Evolutionary conservation across 2,888 invertebrate genomes (phyloP).

Genomic region (Coleophora deauratella): DNA sequence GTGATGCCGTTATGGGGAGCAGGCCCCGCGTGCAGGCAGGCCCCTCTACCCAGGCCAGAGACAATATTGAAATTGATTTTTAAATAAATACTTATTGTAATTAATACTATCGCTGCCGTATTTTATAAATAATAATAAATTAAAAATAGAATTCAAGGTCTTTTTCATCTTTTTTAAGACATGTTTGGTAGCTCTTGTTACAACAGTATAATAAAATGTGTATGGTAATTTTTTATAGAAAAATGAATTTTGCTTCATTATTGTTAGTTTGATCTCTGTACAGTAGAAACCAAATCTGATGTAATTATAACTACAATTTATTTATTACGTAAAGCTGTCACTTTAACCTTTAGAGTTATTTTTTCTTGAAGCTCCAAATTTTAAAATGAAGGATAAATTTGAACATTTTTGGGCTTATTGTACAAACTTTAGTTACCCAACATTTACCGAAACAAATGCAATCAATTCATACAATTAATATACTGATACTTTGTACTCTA

Average conservation of each 20-base stretch:
- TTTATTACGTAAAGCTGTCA: slow-evolving; percentile 36
- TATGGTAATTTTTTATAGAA: slow-evolving; percentile 66
- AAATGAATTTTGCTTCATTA: slow-evolving; percentile 37
- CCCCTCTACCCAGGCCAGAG: slow-evolving; percentile 55
- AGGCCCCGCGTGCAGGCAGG: slow-evolving; percentile 35
- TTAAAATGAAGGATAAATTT: slow-evolving; percentile 30
- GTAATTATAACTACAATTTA: slow-evolving; percentile 33
- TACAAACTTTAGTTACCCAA: slow-evolving; percentile 37
- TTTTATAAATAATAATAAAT: slow-evolving; percentile 65
- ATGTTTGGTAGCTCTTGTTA: slow-evolving; percentile 69
- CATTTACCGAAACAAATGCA: slow-evolving; percentile 41
- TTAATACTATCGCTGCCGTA: slow-evolving; percentile 70
- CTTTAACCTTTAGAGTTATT: no score
- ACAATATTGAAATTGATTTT: slow-evolving; percentile 72
- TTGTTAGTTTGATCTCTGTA: slow-evolving; percentile 60
- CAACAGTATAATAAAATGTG: slow-evolving; percentile 56
- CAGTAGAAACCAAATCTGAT: slow-evolving; percentile 58
- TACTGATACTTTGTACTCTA: slow-evolving; percentile 25
- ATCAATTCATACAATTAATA: slow-evolving; percentile 17
- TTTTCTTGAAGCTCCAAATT: slow-evolving; percentile 14
- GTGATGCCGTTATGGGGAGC: slow-evolving; percentile 45
- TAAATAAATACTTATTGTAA: slow-evolving; percentile 70
- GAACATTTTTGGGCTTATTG: slow-evolving; percentile 20
- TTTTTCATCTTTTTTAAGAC: slow-evolving; percentile 73
- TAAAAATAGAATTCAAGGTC: slow-evolving; percentile 64